Evolutionary conservation across 53 echinoderm and acorn worm species (phyloP).

Genomic region (Crossaster papposus): DNA sequence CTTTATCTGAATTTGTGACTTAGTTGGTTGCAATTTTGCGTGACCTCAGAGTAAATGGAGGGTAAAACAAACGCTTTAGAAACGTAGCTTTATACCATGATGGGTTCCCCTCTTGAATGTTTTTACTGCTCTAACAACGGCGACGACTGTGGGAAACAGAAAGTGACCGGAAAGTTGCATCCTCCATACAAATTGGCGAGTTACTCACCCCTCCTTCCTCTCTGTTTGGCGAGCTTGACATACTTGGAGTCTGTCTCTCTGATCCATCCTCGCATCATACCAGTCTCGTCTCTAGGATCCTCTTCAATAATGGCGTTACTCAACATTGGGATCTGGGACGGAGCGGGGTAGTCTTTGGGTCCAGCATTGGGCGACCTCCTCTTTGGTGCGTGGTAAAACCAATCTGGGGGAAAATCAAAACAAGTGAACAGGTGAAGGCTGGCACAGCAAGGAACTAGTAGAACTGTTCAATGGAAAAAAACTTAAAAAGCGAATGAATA

Average conservation of each 20-base stretch:
- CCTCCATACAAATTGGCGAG: not conserved
- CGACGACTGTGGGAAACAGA: no score
- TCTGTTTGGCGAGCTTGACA: constrained; percentile 83
- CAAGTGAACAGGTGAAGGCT: not conserved
- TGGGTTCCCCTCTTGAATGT: no score
- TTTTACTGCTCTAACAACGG: no score
- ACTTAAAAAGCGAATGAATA: no score
- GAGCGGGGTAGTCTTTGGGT: constrained; percentile 87
- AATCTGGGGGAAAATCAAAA: constrained; percentile 62
- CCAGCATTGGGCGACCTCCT: constrained; percentile 54
- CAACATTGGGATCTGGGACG: constrained; percentile 91
- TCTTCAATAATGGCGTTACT: constrained; percentile 68
- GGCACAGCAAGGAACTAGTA: no score
- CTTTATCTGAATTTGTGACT: not conserved
- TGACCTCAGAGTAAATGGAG: no score
- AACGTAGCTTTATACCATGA: no score
- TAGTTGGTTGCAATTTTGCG: no score
- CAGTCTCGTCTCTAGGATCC: constrained; percentile 71
- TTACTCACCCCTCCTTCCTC: constrained; percentile 90
- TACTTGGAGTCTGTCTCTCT: constrained; percentile 90
- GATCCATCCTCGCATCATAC: constrained; percentile 91
- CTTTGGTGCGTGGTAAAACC: constrained; percentile 97
- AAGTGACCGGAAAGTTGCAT: no score
- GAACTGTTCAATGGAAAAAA: no score
- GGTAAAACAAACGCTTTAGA: no score